Evolutionary conservation across 2,797 vertebrate genomes (phyloP), one percentile per base, ranked within the genome.

Genomic region (Coilia nasus): DNA sequence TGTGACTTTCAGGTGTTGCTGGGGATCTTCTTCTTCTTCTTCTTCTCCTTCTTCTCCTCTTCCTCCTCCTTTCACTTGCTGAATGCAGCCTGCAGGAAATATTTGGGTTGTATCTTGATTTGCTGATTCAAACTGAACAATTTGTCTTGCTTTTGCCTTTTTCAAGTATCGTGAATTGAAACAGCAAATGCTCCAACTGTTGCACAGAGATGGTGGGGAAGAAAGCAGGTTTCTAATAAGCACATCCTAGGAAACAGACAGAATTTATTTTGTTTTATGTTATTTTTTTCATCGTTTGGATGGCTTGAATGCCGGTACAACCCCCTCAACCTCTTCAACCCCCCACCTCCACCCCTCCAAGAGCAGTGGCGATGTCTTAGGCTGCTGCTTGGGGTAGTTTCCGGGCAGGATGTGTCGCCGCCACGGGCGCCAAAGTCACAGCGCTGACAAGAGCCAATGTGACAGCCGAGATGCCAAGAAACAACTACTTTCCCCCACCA

Each of bases 361-460:
- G 71, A 78, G 31, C 50, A 10, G 21, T 25, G 15, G 3, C 0
- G 44, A 50, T 57, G 81, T 67, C 82, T 14, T 57, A 86, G 67
- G 28, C 67, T 15, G 64, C 15, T 23, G 81, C 84, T 81, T 50
- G 41, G 75, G 83, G 81, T 82, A 75, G 44, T 85, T n/a, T 35
- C 75, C 71, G 31, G 67, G 83, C 44, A 7, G 17, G 35, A 62
- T 67, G 41, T 82, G 84, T 41, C 57, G 59, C 31, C 23, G 46
- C 81, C n/a, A 5, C 9, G 54, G 81, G 83, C 83, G 83, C 10
- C 50, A 59, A 80, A 82, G 85, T 78, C 87, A 83, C 41, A 41
- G 60, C 23, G 28, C 12, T 85, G 82, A 83, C 85, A 82, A 35
- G 46, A 86, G 80, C 46, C 44, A 59, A 85, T n/a, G 62, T 62